Base-by-base conservation (phyloP, 2,113 vertebrate species). In the Tympanuchus pallidicinctus region DNA sequence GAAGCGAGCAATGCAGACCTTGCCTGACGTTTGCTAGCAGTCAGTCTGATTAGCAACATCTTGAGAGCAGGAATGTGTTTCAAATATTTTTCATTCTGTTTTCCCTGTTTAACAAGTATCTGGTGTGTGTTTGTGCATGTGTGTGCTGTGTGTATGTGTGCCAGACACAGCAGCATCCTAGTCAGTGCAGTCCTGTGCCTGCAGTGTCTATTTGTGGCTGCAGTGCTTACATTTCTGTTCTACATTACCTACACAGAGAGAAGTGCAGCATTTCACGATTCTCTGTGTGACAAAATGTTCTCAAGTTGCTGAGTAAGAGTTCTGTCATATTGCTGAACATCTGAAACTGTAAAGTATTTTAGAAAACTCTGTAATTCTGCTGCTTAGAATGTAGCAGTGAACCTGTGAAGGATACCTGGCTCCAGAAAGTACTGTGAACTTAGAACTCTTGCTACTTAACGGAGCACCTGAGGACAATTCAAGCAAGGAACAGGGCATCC, bases 211-310 rank as follows among this genome's bases (percentile, higher is more conserved):
- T 48, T 34, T 70, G 79, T 65, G 79, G 47, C 91, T 95, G 89
- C 80, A 91, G 70, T 85, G 80, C 82, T 72, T 88, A 52, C 52
- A 61, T 79, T 95, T 75, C 72, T 81, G 40, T 50, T 82, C 59
- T 65, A 32, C 56, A 3, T 71, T 34, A 57, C 66, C 28, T 64
- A 64, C 42, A 71, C 61, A 79, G 66, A 43, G 52, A 34, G 59
- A 85, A 95, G 75, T 56, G 66, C 69, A 90, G 87, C 13, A 78
- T 81, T 91, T 63, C 56, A 48, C 59, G 75, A 30, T 70, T 88
- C 89, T 82, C 78, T 76, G 70, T 12, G 66, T 89, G 81, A 84
- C 69, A 66, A 81, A 86, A 87, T 75, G 43, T 52, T 82, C 76
- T 70, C 66, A 66, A 83, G 71, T 74, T 86, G 47, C 78, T 83